phyloP scores from a whole-genome alignment of 2,888 invertebrate genomes.

The Bombyx huttoni region DNA sequence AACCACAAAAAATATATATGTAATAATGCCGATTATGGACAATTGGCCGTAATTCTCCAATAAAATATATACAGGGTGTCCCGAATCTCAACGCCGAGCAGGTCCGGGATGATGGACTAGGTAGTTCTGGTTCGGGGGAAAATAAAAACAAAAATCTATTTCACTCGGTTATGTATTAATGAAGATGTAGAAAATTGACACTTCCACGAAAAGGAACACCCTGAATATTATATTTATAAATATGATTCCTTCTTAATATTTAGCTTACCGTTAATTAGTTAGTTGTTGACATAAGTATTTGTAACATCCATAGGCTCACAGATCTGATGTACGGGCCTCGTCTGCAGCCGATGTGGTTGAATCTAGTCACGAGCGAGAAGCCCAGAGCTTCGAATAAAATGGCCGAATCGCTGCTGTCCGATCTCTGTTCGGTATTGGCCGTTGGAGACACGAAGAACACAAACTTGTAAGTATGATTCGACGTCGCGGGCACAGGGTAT shows the following conservation, averaged over 20 bases:
- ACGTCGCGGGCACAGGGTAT: not conserved
- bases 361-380: conserved; percentile 50
- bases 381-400: conserved; percentile 25
- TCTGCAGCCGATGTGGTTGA: conserved; percentile 78
- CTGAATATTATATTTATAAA: too few relatives aligned
- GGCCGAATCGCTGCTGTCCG: conserved; percentile 41
- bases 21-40: too few relatives aligned
- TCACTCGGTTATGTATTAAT: too few relatives aligned
- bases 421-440: conserved; percentile 77
- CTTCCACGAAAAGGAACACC: too few relatives aligned
- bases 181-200: too few relatives aligned
- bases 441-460: conserved; percentile 87
- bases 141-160: too few relatives aligned
- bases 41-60: too few relatives aligned
- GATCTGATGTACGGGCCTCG: conserved; percentile 80
- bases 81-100: too few relatives aligned
- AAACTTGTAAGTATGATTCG: conserved; percentile 82
- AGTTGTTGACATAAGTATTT: not conserved
- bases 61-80: too few relatives aligned
- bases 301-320: conserved; percentile 54
- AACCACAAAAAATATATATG: too few relatives aligned
- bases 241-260: not conserved
- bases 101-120: too few relatives aligned
- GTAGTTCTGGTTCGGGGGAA: too few relatives aligned
- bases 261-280: not conserved